Evolutionary conservation across 2,888 invertebrate species (phyloP), one percentile per base, ranked within the genome.

Genomic region (Fragum fragum): DNA sequence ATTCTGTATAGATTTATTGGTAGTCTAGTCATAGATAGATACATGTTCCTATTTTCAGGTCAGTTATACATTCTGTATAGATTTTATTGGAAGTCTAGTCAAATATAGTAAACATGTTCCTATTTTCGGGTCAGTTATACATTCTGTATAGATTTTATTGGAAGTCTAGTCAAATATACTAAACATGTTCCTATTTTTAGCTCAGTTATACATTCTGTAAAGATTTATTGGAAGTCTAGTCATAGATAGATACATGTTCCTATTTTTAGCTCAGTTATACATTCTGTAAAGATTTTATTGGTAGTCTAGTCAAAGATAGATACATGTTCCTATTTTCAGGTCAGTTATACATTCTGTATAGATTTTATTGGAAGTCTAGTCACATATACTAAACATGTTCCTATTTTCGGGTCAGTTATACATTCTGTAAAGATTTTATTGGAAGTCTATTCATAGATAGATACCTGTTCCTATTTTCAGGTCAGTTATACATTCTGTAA

Each of bases 371-470:
- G 95, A 71, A 92, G 95, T 18, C 91, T 96, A 36, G 91, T 95
- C 26, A 95, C 95, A 80, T 94, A 95, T 75, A 94, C n/a, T n/a
- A n/a, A 95, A 87, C 94, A 94, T 74, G 87, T 86, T 14, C n/a
- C n/a, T n/a, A n/a, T n/a, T n/a, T n/a, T n/a, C n/a, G n/a, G n/a
- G n/a, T n/a, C n/a, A 96, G 95, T 28, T 95, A 96, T 91, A 95
- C 95, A 28, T 96, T 96, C 90, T 96, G 96, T 57, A 95, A 95
- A 89, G 96, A 96, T 96, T 96, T 96, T 89, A 94, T 96, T 74
- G 94, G 95, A 71, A 92, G 95, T 18, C 91, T 96, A 36, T 91
- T 95, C 26, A 95, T 95, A 80, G 94, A 95, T 75, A 94, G n/a
- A n/a, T 95, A 87, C 94, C 94, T 74, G 87, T 86, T 14, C n/a